Base-by-base conservation (phyloP, 2,888 invertebrate genomes). In the Chrysolina oricalcia region DNA sequence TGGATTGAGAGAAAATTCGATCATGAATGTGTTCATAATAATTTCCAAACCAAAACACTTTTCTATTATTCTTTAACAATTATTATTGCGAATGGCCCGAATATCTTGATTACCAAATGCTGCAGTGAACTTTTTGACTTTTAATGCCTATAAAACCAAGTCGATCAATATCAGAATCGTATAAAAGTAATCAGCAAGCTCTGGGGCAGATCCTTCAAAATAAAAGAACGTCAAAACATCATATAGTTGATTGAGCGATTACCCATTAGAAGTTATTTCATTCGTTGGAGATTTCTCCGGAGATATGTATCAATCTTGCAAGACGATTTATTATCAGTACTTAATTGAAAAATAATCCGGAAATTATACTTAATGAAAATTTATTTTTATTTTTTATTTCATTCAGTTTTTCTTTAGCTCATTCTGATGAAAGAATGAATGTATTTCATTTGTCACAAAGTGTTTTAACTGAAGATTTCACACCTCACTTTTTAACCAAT, bases 201-300 rank as follows among this genome's bases (percentile, higher is more conserved):
- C 53, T 10, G 53, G 1, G 21, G 11, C 13, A 53, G 53, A 53
- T 53, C 53, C 53, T 13, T 53, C 53, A 53, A 21, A 53, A 53
- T 53, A 5, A 53, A 21, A 53, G 21, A 11, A 53, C 53, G 53
- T 21, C 21, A 53, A 53, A 53, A 21, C 53, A 53, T 23, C 53
- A 19, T 10, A 19, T 21, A 53, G 21, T 53, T 53, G 53, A 53
- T 53, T 53, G 53, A 53, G 21, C 23, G 53, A 53, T 53, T 53
- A 53, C 21, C 53, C 21, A 53, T 53, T 53, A 53, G 23, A 11
- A 21, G 53, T 5, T 21, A 53, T 53, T 53, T 13, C 11, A 21
- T 53, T 53, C 4, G 10, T 13, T 10, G 21, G 53, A 53, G n/a
- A 48, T 17, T 9, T 21, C 21, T 53, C 2, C 10, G 11, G 13